Percentiles rank a stretch among this genome's conserved stretches.
phyloP scores from a whole-genome alignment of 2,888 invertebrate species.

The Encarsia formosa region DNA sequence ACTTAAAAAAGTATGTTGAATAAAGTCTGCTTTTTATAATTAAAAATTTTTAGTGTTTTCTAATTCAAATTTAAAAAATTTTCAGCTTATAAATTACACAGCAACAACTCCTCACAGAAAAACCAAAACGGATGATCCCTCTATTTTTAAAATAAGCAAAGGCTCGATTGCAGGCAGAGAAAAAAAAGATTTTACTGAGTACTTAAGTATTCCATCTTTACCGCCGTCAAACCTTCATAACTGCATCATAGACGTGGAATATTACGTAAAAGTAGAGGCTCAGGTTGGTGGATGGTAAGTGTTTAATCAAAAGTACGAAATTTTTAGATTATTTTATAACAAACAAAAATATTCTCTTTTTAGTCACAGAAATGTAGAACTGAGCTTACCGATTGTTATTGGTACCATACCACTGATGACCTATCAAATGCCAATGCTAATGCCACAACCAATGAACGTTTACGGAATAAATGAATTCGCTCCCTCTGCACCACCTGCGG shows the following conservation, averaged over 20 bases:
- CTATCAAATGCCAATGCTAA: constrained; percentile 49
- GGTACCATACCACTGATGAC: constrained; percentile 71
- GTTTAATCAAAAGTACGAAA: constrained; percentile 14
- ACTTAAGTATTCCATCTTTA: constrained; percentile 66
- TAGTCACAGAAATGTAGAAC: constrained; percentile 61
- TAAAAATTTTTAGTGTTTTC: too few relatives aligned
- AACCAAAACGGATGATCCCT: constrained; percentile 56
- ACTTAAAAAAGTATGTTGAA: constrained; percentile 63
- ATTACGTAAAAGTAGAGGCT: constrained; percentile 63
- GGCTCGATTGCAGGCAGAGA: constrained; percentile 62
- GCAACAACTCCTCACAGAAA: constrained; percentile 62
- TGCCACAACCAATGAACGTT: constrained; percentile 39
- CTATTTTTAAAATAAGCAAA: constrained; percentile 62
- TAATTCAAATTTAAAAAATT: too few relatives aligned
- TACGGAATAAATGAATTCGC: constrained; percentile 51
- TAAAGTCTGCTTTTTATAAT: too few relatives aligned
- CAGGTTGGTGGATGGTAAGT: constrained; percentile 43
- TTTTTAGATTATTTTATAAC: too few relatives aligned
- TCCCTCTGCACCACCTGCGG: constrained; percentile 38
- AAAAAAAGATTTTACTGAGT: constrained; percentile 62
- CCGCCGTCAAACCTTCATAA: constrained; percentile 75
- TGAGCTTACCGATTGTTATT: constrained; percentile 65
- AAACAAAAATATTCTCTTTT: constrained; percentile 18
- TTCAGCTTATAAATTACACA: constrained; percentile 60
- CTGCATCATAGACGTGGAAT: constrained; percentile 72